Conservation (phyloP, 2,888 invertebrate genomes). For the Hartigia nigra region DNA sequence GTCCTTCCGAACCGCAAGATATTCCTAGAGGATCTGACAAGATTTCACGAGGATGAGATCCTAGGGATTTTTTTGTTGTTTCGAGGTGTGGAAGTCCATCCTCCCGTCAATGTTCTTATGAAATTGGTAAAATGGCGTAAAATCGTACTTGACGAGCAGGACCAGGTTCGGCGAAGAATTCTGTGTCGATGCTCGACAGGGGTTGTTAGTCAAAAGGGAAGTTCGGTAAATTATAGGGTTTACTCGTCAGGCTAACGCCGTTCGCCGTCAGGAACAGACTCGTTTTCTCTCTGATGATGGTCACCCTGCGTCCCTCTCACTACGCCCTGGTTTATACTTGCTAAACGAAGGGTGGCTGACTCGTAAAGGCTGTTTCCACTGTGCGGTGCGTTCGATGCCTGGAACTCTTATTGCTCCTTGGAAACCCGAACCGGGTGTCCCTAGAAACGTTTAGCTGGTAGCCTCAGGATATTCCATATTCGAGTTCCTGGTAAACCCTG, state of each 20-base stretch:
- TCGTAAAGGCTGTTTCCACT: background rate
- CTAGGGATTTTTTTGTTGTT: constrained; percentile 15
- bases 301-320: background rate
- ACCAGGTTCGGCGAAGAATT: background rate
- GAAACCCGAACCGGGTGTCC: background rate
- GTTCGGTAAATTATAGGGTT: constrained; percentile 19
- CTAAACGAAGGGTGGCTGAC: constrained; percentile 5
- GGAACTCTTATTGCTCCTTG: constrained; percentile 11
- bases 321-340: constrained; percentile 2
- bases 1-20: background rate
- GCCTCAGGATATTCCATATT: background rate
- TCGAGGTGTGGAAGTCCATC: background rate
- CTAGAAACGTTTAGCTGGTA: background rate
- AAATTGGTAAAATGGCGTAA: background rate
- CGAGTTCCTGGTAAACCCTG: background rate
- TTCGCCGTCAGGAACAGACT: constrained; percentile 8
- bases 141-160: background rate
- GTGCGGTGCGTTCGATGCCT: constrained; percentile 23
- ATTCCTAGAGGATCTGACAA: background rate
- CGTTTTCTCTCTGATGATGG: background rate
- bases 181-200: background rate
- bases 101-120: background rate
- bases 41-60: background rate
- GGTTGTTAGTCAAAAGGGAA: background rate
- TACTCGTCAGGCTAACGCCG: constrained; percentile 15